These are phyloP conservation scores for Sesamia nonagrioides DNA, from an alignment of 1,140 invertebrate genomes.

Conservation along the genomic window DNA sequence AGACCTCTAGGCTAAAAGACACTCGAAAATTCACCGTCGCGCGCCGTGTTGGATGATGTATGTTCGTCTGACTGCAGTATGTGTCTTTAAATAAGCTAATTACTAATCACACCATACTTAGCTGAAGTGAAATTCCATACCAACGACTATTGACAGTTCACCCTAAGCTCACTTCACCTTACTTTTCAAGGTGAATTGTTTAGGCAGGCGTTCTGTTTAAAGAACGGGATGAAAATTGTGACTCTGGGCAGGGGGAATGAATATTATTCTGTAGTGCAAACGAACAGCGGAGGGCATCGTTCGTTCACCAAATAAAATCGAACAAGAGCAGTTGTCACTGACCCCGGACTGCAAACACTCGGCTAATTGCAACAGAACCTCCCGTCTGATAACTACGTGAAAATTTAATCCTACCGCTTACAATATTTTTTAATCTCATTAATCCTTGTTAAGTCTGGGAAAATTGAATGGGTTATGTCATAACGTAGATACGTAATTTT, in stretches of 20 bases:
- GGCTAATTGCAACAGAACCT: slow-evolving; percentile 50
- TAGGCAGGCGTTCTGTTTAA: neutral
- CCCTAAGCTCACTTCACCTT: too few relatives aligned
- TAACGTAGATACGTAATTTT: too few relatives aligned
- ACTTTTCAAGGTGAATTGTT: too few relatives aligned
- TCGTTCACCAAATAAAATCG: slow-evolving; percentile 54
- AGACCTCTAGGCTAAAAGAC: too few relatives aligned
- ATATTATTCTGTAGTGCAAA: slow-evolving; percentile 43
- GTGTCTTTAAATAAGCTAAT: too few relatives aligned
- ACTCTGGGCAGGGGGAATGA: slow-evolving; percentile 37
- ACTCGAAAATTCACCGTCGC: too few relatives aligned
- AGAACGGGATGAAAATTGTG: slow-evolving; percentile 30
- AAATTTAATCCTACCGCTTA: slow-evolving; percentile 41
- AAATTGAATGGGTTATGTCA: slow-evolving; percentile 18
- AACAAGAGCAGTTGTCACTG: slow-evolving; percentile 44
- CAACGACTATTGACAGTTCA: too few relatives aligned
- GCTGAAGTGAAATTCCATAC: too few relatives aligned
- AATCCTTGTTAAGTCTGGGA: slow-evolving; percentile 27
- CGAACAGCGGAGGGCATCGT: slow-evolving; percentile 42
- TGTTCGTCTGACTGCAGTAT: too few relatives aligned
- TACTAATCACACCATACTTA: too few relatives aligned
- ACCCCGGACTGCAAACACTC: slow-evolving; percentile 48
- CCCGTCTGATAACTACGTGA: slow-evolving; percentile 42
- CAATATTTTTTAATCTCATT: slow-evolving; percentile 22
- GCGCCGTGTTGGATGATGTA: too few relatives aligned